phyloP scores from a whole-genome alignment of 1,140 invertebrate species.

The Coenobita brevimanus region DNA sequence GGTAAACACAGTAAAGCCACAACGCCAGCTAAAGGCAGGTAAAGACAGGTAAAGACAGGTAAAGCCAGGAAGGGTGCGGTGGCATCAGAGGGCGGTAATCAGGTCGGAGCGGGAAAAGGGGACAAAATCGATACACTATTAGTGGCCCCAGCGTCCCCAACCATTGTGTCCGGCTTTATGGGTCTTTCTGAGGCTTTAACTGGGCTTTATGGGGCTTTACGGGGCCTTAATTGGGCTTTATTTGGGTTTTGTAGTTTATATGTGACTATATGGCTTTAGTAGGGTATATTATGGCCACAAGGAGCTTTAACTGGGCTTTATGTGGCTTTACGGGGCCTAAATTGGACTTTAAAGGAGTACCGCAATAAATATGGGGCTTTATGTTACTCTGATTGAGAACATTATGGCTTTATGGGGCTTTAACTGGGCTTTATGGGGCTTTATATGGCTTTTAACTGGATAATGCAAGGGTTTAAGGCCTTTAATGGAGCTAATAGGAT shows the following conservation, averaged over 20 bases:
- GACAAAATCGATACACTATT: constrained; percentile 26
- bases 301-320: not conserved
- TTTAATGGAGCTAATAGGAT: not conserved
- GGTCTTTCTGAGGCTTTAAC: not conserved
- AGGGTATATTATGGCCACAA: not conserved
- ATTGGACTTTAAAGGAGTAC: too few relatives aligned
- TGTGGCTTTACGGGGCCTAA: too few relatives aligned
- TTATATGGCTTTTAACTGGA: not conserved
- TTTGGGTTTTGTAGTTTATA: not conserved
- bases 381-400: too few relatives aligned
- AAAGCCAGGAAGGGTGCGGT: too few relatives aligned
- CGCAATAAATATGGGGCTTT: too few relatives aligned
- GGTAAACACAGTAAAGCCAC: too few relatives aligned
- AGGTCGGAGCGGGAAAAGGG: not conserved
- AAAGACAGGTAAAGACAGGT: too few relatives aligned
- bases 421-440: not conserved
- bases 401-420: too few relatives aligned
- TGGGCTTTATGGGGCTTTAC: not conserved
- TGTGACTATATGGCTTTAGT: not conserved
- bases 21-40: too few relatives aligned
- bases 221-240: not conserved
- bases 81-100: constrained; percentile 1
- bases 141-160: not conserved
- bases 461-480: not conserved
- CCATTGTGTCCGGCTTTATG: not conserved